Evolutionary conservation across 1,140 invertebrate genomes (phyloP), one percentile per base, ranked within the genome.

Genomic region (Cepaea nemoralis): DNA sequence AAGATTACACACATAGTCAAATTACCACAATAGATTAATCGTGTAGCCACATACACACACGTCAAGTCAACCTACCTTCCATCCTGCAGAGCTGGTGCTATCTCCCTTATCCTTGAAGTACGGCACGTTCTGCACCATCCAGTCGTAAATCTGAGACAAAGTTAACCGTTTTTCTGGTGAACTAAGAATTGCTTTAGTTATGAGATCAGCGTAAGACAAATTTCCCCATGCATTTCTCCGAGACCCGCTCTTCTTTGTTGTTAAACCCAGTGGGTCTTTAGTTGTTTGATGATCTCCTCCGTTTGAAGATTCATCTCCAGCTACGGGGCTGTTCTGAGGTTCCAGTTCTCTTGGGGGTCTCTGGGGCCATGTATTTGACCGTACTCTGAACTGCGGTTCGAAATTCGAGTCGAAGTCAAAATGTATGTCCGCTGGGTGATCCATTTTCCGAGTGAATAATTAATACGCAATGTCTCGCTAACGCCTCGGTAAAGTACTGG

Each of bases 101-200:
- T 99, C 99, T 10, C 98, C 98, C 92, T 99, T 99, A 92, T 99
- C 98, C 92, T 99, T 99, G 94, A 99, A 99, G 93, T 99, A 99
- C 82, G 98, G 95, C 82, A 99, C 97, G 92, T 99, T 99, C 92
- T 99, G 97, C 67, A 99, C 98, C 98, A 99, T 99, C 98, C 98
- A 99, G 92, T 99, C 98, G 93, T 99, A 99, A 88, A 99, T 99
- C 93, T 92, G 92, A 48, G 92, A 92, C 71, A 93, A 85, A 0
- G 99, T 99, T 67, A 99, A 93, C 75, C 99, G 93, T 91, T 99
- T 97, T 87, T 99, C 98, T 8, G 96, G 95, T 35, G 97, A 96
- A 70, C 96, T 97, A 82, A 96, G 95, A 89, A 99, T 99, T 81
- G 99, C 98, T 91, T 99, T 97, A 8, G 98, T 99, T 88, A 99